These are phyloP conservation scores for Piezodorus guildinii DNA, from an alignment of 1,140 invertebrate species.

Conservation along the genomic window DNA sequence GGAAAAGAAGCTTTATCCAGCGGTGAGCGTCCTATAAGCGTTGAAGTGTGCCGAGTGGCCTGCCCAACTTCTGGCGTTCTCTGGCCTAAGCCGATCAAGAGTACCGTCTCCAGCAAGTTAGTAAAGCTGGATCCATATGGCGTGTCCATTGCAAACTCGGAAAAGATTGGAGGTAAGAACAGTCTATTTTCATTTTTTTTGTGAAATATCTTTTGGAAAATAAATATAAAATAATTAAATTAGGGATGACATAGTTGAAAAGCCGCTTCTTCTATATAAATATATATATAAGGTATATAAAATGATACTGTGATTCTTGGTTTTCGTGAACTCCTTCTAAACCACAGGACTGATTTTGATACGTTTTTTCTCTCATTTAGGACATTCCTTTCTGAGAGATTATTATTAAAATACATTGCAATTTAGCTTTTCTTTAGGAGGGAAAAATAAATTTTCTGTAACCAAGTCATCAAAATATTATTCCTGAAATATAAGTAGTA, in stretches of 20 bases:
- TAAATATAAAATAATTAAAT: neutral
- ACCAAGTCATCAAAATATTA: too few relatives aligned
- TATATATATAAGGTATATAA: too few relatives aligned
- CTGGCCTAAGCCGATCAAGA: conserved; percentile 60
- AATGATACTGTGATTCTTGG: too few relatives aligned
- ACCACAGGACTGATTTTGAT: too few relatives aligned
- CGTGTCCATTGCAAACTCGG: conserved; percentile 37
- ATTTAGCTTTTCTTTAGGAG: too few relatives aligned
- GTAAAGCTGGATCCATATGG: conserved; percentile 46
- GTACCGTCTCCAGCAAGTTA: conserved; percentile 43
- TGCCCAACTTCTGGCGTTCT: conserved; percentile 39
- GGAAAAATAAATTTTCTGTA: too few relatives aligned
- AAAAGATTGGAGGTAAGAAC: conserved; percentile 27
- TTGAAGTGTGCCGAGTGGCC: conserved; percentile 30
- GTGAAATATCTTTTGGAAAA: neutral
- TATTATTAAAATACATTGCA: too few relatives aligned
- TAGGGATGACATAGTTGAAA: neutral
- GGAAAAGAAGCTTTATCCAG: conserved; percentile 21
- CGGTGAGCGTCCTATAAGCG: conserved; percentile 18
- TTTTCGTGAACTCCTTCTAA: too few relatives aligned
- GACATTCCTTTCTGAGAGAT: too few relatives aligned
- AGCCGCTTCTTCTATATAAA: too few relatives aligned
- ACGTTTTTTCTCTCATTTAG: too few relatives aligned
- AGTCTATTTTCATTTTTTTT: conserved; percentile 34
- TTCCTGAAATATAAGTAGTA: too few relatives aligned